Evolutionary conservation across 1,140 invertebrate genomes (phyloP).

Genomic region (Zophobas morio): DNA sequence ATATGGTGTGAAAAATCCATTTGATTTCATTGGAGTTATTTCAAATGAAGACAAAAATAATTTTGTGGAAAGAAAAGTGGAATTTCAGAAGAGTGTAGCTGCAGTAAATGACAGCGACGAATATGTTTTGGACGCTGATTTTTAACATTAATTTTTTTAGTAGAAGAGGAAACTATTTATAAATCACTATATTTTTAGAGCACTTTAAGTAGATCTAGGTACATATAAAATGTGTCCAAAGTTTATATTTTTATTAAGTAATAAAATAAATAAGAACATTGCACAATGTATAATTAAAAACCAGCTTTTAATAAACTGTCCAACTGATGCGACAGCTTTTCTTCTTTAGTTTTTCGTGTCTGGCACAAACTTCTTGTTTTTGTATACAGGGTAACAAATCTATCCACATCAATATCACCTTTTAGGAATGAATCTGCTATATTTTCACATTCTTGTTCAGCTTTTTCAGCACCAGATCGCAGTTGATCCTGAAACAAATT

Average conservation of each 20-base stretch:
- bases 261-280: conserved; percentile 5
- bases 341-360: conserved; percentile 81
- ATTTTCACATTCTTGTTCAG: conserved; percentile 81
- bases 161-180: neutral
- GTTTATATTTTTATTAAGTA: neutral
- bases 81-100: conserved; percentile 98
- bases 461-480: conserved; percentile 74
- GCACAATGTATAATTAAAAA: conserved; percentile 64
- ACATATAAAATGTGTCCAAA: conserved; percentile 10
- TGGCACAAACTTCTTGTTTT: conserved; percentile 80
- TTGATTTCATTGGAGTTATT: conserved; percentile 99
- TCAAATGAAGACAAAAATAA: conserved; percentile 99
- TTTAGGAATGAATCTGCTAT: conserved; percentile 83
- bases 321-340: conserved; percentile 81
- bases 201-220: neutral
- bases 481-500: conserved; percentile 69
- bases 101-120: conserved; percentile 78
- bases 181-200: no score
- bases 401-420: conserved; percentile 82
- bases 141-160: conserved; percentile 73
- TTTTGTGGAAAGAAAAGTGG: conserved; percentile 99
- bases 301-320: conserved; percentile 77
- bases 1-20: conserved; percentile 95
- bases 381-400: conserved; percentile 80
- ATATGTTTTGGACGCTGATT: conserved; percentile 90